Evolutionary conservation across 2,113 vertebrate genomes (phyloP), one percentile per base, ranked within the genome.

Genomic region (Dipodomys merriami): DNA sequence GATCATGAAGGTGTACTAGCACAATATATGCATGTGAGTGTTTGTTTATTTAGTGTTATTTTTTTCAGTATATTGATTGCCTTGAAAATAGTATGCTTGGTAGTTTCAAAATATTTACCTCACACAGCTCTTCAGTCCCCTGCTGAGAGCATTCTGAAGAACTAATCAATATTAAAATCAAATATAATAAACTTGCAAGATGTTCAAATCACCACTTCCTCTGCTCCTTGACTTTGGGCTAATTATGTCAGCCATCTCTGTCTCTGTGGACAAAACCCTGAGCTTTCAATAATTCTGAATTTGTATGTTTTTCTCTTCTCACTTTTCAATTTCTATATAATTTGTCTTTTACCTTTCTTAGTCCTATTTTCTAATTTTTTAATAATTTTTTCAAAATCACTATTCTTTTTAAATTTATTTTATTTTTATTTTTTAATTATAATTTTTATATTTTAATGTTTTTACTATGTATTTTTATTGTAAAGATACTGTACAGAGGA

Each of bases 51-150:
- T 84, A 82, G 27, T 62, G 16, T 53, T 27, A 64, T 84, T 93
- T 94, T 87, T 91, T 85, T 90, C 64, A 46, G 0, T 86, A 49
- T 88, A 91, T 33, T 86, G 60, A 95, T 86, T 87, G 93, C 88
- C 12, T 85, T 81, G 22, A 86, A 73, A 87, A 81, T 74, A 10
- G 4, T 46, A 90, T 53, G 5, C 30, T 83, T 29, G 15, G 5
- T 60, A 67, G 12, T 29, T 73, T 89, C 22, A 10, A 53, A 85
- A 44, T 83, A 87, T 78, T 85, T 86, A 76, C 60, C 83, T 91
- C 77, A 64, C 77, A 64, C 16, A 82, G 76, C 33, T 74, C 30
- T 57, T 78, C 25, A 81, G 3, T 83, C 19, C 46, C 18, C 1
- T 86, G 15, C 6, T 60, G n/a, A 90, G 8, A 53, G n/a, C 29